A percentile compares a stretch with the other conserved stretches of the same genome.
Evolutionary conservation across 2,113 vertebrate species (phyloP).

Genomic region (Neoarius graeffei): DNA sequence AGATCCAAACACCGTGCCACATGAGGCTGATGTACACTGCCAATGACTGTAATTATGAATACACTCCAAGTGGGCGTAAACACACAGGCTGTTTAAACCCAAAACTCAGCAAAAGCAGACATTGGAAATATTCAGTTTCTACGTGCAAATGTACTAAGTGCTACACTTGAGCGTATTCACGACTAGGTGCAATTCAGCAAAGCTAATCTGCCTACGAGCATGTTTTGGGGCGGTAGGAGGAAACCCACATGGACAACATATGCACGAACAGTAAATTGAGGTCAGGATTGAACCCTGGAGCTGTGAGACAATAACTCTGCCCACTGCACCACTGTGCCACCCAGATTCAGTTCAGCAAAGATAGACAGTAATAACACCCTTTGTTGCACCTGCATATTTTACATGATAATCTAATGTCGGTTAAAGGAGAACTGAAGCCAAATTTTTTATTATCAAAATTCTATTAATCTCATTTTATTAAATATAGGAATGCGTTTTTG

Average conservation of each 20-base stretch:
- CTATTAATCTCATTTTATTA: too few species aligned
- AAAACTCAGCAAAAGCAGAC: slow-evolving; percentile 55
- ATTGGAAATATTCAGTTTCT: slow-evolving; percentile 61
- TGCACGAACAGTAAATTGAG: too few species aligned
- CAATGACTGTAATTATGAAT: slow-evolving; percentile 76
- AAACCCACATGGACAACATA: neutral
- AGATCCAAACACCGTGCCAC: slow-evolving; percentile 62
- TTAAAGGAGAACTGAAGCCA: too few species aligned
- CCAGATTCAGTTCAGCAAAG: neutral
- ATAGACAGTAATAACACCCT: neutral
- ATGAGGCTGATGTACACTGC: slow-evolving; percentile 62
- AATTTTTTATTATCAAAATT: too few species aligned
- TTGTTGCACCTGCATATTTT: neutral
- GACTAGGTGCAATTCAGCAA: neutral
- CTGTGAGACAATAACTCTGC: neutral
- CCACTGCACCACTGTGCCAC: neutral
- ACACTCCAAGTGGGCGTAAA: slow-evolving; percentile 64
- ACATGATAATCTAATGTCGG: neutral
- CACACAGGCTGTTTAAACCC: slow-evolving; percentile 58
- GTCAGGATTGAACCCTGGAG: neutral
- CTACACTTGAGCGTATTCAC: neutral
- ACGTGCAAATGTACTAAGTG: slow-evolving; percentile 9
- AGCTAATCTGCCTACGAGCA: neutral
- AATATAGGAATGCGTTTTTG: too few species aligned
- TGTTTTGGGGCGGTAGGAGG: neutral